phyloP scores from a whole-genome alignment of 2,113 vertebrate genomes.

The Cochlearius cochlearius region DNA sequence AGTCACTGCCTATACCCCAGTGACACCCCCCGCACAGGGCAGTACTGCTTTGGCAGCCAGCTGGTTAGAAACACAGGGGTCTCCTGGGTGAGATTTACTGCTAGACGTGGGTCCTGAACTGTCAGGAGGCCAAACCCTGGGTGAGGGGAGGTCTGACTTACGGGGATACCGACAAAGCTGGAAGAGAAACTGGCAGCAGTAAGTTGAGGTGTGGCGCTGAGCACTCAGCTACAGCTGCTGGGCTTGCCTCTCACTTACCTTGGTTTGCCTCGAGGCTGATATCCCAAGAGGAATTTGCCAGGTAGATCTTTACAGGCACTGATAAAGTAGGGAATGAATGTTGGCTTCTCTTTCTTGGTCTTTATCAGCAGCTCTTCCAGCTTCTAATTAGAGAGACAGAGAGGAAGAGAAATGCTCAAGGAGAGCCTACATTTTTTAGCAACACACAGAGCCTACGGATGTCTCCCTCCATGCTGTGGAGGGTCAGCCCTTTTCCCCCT shows the following conservation, averaged over 20 bases:
- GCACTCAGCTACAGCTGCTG: neutral
- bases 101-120: neutral
- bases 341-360: slow-evolving; percentile 95
- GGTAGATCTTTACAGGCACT: slow-evolving; percentile 95
- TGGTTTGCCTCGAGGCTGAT: slow-evolving; percentile 96
- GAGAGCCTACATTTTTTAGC: neutral
- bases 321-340: slow-evolving; percentile 95
- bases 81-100: neutral
- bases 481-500: neutral
- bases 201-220: neutral
- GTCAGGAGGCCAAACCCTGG: neutral
- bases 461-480: neutral
- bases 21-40: neutral
- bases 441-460: neutral
- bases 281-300: slow-evolving; percentile 95
- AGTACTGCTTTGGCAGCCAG: neutral
- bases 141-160: neutral
- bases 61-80: neutral
- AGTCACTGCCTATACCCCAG: neutral
- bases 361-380: slow-evolving; percentile 92
- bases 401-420: slow-evolving; percentile 7
- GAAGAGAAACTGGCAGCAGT: neutral
- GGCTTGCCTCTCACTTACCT: slow-evolving; percentile 75
- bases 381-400: slow-evolving; percentile 79
- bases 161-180: neutral